Conservation (phyloP, 2,888 invertebrate genomes). For the Caenorhabditis becei region DNA sequence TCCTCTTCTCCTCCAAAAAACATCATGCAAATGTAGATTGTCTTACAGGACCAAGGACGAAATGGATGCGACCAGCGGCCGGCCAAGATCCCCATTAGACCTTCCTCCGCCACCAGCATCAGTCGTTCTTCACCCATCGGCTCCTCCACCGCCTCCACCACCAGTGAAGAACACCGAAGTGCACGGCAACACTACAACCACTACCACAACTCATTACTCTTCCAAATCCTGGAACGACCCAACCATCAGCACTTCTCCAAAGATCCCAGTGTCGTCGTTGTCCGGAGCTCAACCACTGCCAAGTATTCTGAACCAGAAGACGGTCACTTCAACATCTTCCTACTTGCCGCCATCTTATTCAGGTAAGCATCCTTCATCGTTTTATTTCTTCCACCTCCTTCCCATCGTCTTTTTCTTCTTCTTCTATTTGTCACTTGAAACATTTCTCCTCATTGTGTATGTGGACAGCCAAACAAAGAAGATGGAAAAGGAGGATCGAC, state of each 20-base stretch:
- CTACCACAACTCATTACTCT: slow-evolving; percentile 42
- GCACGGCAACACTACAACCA: slow-evolving; percentile 49
- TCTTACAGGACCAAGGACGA: slow-evolving; percentile 64
- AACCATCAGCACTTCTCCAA: slow-evolving; percentile 27
- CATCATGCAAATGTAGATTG: slow-evolving; percentile 50
- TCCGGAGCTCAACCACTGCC: slow-evolving; percentile 57
- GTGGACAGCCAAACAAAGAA: slow-evolving; percentile 43
- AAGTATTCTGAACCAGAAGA: slow-evolving; percentile 50
- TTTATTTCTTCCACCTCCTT: too few relatives aligned
- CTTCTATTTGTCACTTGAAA: slow-evolving; percentile 11
- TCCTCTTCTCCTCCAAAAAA: slow-evolving; percentile 11
- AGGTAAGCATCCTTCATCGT: slow-evolving; percentile 25
- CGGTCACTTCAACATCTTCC: slow-evolving; percentile 26
- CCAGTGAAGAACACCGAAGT: slow-evolving; percentile 49
- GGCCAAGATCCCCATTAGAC: slow-evolving; percentile 66
- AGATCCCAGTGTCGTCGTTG: slow-evolving; percentile 38
- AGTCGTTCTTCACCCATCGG: slow-evolving; percentile 38
- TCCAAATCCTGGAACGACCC: slow-evolving; percentile 43
- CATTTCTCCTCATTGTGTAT: slow-evolving; percentile 12
- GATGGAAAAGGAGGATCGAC: slow-evolving; percentile 53
- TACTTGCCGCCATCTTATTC: slow-evolving; percentile 46
- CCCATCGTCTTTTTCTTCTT: too few relatives aligned
- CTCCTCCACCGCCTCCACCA: slow-evolving; percentile 60
- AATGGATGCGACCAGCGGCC: slow-evolving; percentile 52
- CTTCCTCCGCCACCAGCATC: slow-evolving; percentile 69